Conservation (phyloP, 2,113 vertebrate genomes). For the Thymallus thymallus region DNA sequence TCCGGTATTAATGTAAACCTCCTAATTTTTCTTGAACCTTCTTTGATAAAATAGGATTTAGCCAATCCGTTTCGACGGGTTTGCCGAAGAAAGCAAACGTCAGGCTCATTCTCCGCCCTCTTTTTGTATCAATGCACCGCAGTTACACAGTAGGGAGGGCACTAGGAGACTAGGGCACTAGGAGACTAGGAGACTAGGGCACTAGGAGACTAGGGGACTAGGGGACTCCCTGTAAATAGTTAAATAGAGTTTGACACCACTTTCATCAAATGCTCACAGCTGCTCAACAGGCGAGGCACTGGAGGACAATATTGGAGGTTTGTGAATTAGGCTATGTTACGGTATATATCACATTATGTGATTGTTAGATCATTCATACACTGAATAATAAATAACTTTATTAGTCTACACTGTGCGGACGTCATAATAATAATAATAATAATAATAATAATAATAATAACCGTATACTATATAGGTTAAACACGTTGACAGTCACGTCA, state of each 20-base stretch:
- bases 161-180: background rate
- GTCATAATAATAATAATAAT: no score
- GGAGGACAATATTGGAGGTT: background rate
- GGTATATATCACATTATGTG: background rate
- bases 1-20: no score
- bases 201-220: no score
- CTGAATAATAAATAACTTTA: background rate
- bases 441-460: no score
- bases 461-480: no score
- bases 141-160: background rate
- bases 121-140: background rate
- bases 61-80: no score
- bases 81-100: background rate
- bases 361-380: background rate
- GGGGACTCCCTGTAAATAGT: background rate
- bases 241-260: constrained; percentile 2
- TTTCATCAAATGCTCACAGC: background rate
- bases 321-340: background rate
- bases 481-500: no score
- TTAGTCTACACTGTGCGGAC: no score
- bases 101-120: background rate
- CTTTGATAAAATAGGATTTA: no score
- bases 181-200: no score
- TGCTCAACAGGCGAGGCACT: background rate
- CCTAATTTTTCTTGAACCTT: no score